A percentile compares a stretch with the other conserved stretches of the same genome.
Conservation (phyloP, 2,113 vertebrate genomes). For the Peromyscus polionotus region DNA sequence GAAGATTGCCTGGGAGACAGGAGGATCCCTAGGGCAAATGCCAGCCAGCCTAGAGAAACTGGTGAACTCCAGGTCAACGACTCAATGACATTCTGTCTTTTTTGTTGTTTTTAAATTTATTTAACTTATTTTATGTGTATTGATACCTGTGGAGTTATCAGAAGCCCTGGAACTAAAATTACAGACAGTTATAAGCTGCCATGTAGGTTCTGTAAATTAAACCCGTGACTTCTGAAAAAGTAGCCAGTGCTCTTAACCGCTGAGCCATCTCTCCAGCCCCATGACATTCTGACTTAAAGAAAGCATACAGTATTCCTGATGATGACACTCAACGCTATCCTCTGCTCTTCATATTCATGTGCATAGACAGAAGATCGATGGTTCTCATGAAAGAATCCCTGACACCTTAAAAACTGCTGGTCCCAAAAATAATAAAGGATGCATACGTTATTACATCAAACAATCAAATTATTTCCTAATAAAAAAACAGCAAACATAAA, state of each 20-base stretch:
- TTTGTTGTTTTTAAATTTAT: not conserved
- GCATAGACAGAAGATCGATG: not conserved
- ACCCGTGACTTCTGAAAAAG: not conserved
- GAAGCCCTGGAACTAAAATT: not conserved
- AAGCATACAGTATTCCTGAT: not conserved
- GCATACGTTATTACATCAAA: slow-evolving; percentile 12
- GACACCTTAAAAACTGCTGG: slow-evolving; percentile 27
- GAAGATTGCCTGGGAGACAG: not conserved
- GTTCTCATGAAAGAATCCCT: slow-evolving; percentile 12
- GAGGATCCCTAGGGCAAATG: not conserved
- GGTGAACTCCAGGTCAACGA: not conserved
- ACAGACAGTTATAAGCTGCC: not conserved
- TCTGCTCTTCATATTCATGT: not conserved
- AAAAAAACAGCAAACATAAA: slow-evolving; percentile 61
- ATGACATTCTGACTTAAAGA: not conserved
- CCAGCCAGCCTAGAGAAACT: not conserved
- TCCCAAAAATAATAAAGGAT: slow-evolving; percentile 5
- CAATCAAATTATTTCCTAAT: slow-evolving; percentile 42
- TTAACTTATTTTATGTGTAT: not conserved
- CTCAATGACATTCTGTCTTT: not conserved
- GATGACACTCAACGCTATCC: not conserved
- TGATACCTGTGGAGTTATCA: not conserved
- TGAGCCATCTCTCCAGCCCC: not conserved
- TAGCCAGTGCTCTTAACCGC: not conserved
- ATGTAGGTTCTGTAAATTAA: not conserved